Evolutionary conservation across 2,797 vertebrate genomes (phyloP), one percentile per base, ranked within the genome.

Genomic region (Pogoniulus pusillus): DNA sequence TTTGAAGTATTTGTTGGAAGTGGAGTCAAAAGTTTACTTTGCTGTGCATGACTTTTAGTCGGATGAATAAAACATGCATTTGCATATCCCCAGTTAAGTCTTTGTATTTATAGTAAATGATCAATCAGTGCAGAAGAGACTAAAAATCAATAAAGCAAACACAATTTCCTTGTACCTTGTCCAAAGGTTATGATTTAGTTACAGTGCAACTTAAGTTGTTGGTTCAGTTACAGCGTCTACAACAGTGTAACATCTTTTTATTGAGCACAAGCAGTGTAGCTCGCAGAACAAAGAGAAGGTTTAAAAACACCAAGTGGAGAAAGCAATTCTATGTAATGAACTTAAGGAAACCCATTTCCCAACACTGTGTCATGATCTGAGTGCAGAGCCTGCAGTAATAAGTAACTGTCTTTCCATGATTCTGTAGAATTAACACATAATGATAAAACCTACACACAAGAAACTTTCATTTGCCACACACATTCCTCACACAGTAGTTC

Each of bases 151-250:
- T 95, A 94, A 94, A 89, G 72, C 81, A 96, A 96, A 96, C 79
- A 93, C 76, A 84, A 95, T 93, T 95, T 97, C 93, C 92, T 94
- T 94, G 72, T 91, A 87, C 88, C 82, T 96, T 93, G 96, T 92
- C 65, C 97, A 97, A 97, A 97, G 97, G 96, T 97, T 94, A 90
- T 82, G 62, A 87, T 93, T 93, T 92, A 95, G 96, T 95, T 96
- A 96, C 60, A 94, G 41, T 96, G 90, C 96, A 95, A 94, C 88
- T 93, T 92, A 87, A 92, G 96, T 96, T 97, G 94, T 91, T 96
- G 90, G 95, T 95, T 95, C 96, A 85, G 93, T 97, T 96, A 88
- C 79, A 93, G 81, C 78, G 85, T 22, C 78, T 77, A 68, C 6
- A 58, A 74, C 85, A 95, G 74, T 74, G 82, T 93, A 96, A 96